Evolutionary conservation across 2,113 vertebrate genomes (phyloP), one percentile per base, ranked within the genome.

Genomic region (Silurus meridionalis): DNA sequence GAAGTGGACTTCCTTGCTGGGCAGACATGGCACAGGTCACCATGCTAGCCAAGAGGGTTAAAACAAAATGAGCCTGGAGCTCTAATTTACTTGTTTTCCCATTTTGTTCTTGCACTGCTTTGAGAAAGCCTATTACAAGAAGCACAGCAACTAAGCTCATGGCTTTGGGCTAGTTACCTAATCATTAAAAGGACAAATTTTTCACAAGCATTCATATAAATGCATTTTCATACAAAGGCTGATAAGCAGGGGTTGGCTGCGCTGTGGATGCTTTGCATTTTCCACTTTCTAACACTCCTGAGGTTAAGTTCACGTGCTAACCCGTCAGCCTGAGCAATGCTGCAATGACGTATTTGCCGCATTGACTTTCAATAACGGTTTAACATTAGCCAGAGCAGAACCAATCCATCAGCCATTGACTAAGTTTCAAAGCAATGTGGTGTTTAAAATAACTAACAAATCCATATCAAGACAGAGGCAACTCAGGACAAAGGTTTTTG

Each of bases 21-120:
- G 81, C 71, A 89, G 72, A 91, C 83, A 92, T 88, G 83, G 90
- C 87, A 80, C 87, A 85, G 86, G 75, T 88, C 86, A 28, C 28
- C 83, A 85, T 88, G 90, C 58, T 80, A 9, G 88, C 86, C 61
- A 79, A 83, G 83, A 82, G 74, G 83, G 69, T 64, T 48, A 80
- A 63, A 46, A 55, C 58, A 55, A 17, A 64, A 50, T 89, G 37
- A 75, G 80, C 5, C 21, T 86, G 23, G 72, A 23, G 58, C 57
- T 86, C 87, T 90, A 86, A 89, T 88, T 88, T 87, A 85, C 88
- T 86, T 81, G 67, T 69, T 8, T 85, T 88, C 88, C 91, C 90
- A 93, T 91, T 92, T 92, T 94, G 90, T 93, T 91, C 91, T 91
- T 90, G 86, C 58, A 11, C 8, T 69, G 83, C 92, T 89, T 90